Conservation (phyloP, 2,113 vertebrate species). For the Collichthys lucidus region DNA sequence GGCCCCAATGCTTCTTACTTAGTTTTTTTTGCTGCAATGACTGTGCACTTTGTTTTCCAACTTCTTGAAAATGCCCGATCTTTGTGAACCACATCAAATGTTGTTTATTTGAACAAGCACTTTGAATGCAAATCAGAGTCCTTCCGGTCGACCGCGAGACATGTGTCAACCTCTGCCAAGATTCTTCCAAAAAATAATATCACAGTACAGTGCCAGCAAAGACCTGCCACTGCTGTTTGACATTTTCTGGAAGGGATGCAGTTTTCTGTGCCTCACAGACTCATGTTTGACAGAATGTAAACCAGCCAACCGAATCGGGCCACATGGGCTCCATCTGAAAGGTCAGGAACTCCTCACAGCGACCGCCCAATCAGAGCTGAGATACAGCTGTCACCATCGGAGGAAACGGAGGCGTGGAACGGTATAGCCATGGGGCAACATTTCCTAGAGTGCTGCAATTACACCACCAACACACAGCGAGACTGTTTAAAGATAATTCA, state of each 20-base stretch:
- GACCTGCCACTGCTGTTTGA: slow-evolving; percentile 72
- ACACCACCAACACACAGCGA: slow-evolving; percentile 58
- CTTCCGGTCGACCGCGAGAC: slow-evolving; percentile 66
- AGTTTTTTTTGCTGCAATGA: slow-evolving; percentile 11
- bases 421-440: slow-evolving; percentile 54
- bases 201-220: slow-evolving; percentile 47
- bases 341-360: slow-evolving; percentile 71
- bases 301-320: slow-evolving; percentile 74
- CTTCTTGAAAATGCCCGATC: slow-evolving; percentile 40
- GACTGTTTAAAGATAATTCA: slow-evolving; percentile 61
- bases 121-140: slow-evolving; percentile 69
- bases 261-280: slow-evolving; percentile 68
- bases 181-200: slow-evolving; percentile 69
- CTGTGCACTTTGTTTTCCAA: slow-evolving; percentile 31
- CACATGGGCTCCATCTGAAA: slow-evolving; percentile 75
- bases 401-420: slow-evolving; percentile 36
- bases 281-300: slow-evolving; percentile 80
- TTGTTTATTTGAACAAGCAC: slow-evolving; percentile 66
- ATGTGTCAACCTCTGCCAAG: slow-evolving; percentile 69
- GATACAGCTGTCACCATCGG: slow-evolving; percentile 67
- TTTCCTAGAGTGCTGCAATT: slow-evolving; percentile 59
- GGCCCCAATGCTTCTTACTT: slow-evolving; percentile 17
- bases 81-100: slow-evolving; percentile 53
- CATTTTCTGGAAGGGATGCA: slow-evolving; percentile 67
- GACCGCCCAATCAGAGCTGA: slow-evolving; percentile 65